These are phyloP conservation scores for Oscheius sp. DNA, from an alignment of 2,888 invertebrate species.

Conservation along the genomic window DNA sequence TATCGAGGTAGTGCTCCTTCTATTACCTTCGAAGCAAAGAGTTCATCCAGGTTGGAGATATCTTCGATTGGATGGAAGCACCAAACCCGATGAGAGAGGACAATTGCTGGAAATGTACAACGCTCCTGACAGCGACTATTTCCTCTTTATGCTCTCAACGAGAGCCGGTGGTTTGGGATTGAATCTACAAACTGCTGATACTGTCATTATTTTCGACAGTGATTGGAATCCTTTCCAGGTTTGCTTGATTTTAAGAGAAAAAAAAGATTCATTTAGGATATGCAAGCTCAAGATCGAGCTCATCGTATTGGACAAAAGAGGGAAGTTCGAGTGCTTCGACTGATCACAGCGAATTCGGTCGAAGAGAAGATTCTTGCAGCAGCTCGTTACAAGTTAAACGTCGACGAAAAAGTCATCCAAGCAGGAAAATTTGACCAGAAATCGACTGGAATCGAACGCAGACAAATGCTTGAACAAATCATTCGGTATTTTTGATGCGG, in stretches of 20 bases:
- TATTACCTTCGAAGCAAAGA: neutral
- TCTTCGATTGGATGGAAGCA: slow-evolving; percentile 93
- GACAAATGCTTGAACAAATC: slow-evolving; percentile 92
- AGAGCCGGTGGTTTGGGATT: slow-evolving; percentile 94
- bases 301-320: slow-evolving; percentile 99
- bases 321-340: slow-evolving; percentile 89
- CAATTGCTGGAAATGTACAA: slow-evolving; percentile 90
- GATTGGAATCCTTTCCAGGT: slow-evolving; percentile 99
- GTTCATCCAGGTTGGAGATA: slow-evolving; percentile 78
- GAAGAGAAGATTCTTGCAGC: slow-evolving; percentile 98
- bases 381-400: slow-evolving; percentile 93
- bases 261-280: slow-evolving; percentile 77
- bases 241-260: neutral
- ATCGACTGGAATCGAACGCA: slow-evolving; percentile 93
- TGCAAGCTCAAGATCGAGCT: slow-evolving; percentile 99
- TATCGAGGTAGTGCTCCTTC: slow-evolving; percentile 76
- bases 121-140: slow-evolving; percentile 86
- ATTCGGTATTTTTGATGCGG: slow-evolving; percentile 72
- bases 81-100: slow-evolving; percentile 96
- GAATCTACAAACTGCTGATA: slow-evolving; percentile 97
- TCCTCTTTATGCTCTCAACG: slow-evolving; percentile 93
- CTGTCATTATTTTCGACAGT: slow-evolving; percentile 97
- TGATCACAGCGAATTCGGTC: slow-evolving; percentile 98
- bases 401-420: slow-evolving; percentile 99
- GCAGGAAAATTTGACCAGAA: slow-evolving; percentile 99